These are phyloP conservation scores for Galerucella pusilla DNA, from an alignment of 2,888 invertebrate genomes.

Conservation along the genomic window DNA sequence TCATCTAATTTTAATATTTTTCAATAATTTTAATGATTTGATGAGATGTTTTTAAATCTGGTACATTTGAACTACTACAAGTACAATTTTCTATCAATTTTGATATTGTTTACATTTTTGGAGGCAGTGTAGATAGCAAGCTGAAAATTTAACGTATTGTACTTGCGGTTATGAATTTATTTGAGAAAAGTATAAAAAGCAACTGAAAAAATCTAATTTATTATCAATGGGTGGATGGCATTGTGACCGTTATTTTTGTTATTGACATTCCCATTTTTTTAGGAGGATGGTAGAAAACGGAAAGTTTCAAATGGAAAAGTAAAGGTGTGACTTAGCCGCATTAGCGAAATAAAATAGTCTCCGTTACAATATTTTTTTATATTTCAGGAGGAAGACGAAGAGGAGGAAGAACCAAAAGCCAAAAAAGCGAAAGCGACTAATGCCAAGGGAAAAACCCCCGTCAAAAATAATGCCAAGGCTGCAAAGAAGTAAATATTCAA, in stretches of 20 bases:
- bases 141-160: too few relatives aligned
- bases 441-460: conserved; percentile 77
- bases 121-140: too few relatives aligned
- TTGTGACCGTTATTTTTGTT: conserved; percentile 2
- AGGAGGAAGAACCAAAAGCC: conserved; percentile 80
- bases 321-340: conserved; percentile 55
- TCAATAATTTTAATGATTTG: too few relatives aligned
- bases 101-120: too few relatives aligned
- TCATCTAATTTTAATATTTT: too few relatives aligned
- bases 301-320: conserved; percentile 57
- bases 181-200: not conserved
- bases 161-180: not conserved
- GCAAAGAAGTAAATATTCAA: conserved; percentile 65
- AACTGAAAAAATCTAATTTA: not conserved
- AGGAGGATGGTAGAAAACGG: conserved; percentile 56
- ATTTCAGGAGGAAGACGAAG: conserved; percentile 73
- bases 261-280: conserved; percentile 50
- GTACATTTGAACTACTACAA: too few relatives aligned
- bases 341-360: conserved; percentile 11
- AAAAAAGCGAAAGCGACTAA: conserved; percentile 80
- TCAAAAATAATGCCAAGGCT: conserved; percentile 71
- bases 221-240: not conserved
- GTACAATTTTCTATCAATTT: too few relatives aligned
- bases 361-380: conserved; percentile 48
- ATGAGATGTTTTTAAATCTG: too few relatives aligned